Base-by-base conservation (phyloP, 1,140 invertebrate genomes). In the Drosophila kurseongensis region DNA sequence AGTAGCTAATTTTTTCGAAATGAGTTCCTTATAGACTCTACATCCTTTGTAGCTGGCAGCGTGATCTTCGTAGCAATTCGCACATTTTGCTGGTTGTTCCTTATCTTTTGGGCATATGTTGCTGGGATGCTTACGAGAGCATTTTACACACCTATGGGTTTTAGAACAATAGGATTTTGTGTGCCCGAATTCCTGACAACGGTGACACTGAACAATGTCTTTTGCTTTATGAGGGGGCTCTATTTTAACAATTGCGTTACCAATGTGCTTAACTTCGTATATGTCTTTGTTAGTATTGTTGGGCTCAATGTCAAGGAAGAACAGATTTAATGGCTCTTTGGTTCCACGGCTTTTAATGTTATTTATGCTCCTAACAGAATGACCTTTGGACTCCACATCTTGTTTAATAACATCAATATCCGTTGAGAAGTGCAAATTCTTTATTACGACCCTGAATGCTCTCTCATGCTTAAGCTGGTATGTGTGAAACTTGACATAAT, bases 121-220 rank as follows among this genome's bases (percentile, higher is more conserved):
- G 36, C 78, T 92, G 91, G 29, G 45, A 50, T 93, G 92, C 12
- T 81, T 55, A 14, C 50, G 63, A 12, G 63, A 89, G 75, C 92
- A 93, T 76, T 92, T 92, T 3, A 93, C 91, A 54, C 92, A 93
- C 18, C 75, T 60, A n/a, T 23, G 23, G 23, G 23, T 23, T 23
- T 23, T 23, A 5, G 23, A 23, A 4, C 23, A 23, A 23, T 23
- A 23, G 23, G 2, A 23, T 23, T 23, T 23, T 23, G 23, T 40
- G 38, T 40, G 38, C 38, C 40, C 40, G n/a, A 42, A 42, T 42
- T 42, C 40, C 40, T 42, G 40, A 12, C 40, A 42, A 14, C 14
- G 40, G 12, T 42, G n/a, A n/a, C 40, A 42, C n/a, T 42, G 40
- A 16, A 44, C 41, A 13, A 44, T 44, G 13, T 44, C 14, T 16